Base-by-base conservation (phyloP, 2,797 vertebrate species). In the Eidolon dupreanum region DNA sequence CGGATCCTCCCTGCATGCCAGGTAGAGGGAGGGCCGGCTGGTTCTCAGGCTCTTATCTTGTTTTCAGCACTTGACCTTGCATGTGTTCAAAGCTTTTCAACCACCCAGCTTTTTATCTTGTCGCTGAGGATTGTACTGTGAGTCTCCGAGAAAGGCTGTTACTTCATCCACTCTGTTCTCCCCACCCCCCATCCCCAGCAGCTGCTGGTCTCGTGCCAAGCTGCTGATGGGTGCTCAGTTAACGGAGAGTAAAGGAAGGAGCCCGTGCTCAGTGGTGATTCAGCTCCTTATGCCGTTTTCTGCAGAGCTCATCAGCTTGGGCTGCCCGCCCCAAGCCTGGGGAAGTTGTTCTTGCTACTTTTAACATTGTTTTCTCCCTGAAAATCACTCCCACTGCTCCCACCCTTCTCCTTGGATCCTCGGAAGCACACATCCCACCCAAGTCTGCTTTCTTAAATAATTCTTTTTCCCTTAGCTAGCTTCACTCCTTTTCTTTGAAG, bases 161-260 rank as follows among this genome's bases (percentile, higher is more conserved):
- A 78, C 79, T 95, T 90, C 55, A 24, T 9, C 63, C 49, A 31
- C 79, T 43, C 38, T 36, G 77, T 38, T 81, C 91, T 61, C n/a
- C 8, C 41, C 61, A 59, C 26, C 5, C 3, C 20, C 2, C 13
- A 22, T 36, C 3, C 1, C 12, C n/a, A 0, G 1, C 59, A 77
- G 89, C 87, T 53, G 55, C 87, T 87, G 92, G 89, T 49, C 89
- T 74, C 53, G 1, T 82, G 87, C 93, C 97, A 96, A 79, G 93
- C 55, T 81, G 86, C 66, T 12, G 83, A 55, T 57, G 87, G 95
- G 38, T 17, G 24, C 82, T 83, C 75, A 38, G 36, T 55, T 38
- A 51, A 55, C 55, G 53, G 75, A 73, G 82, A 78, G 38, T n/a
- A 36, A 28, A 81, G 78, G 79, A 87, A 59, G 65, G 77, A 89